Evolutionary conservation across 2,888 invertebrate species (phyloP).

Genomic region (Hartigia nigra): DNA sequence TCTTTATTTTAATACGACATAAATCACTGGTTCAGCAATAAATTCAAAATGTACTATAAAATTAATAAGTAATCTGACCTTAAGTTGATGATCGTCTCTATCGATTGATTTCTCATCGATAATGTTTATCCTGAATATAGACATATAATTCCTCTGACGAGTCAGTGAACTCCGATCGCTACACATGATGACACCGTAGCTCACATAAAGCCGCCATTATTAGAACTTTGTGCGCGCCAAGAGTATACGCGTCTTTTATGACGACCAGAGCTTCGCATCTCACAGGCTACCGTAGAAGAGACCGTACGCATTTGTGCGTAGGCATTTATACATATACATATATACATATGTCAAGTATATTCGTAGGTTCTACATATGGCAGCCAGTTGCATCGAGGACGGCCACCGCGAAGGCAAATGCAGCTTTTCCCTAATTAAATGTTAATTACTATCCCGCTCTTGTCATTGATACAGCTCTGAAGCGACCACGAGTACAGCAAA

Average conservation of each 20-base stretch:
- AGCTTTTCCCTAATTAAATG: conserved; percentile 49
- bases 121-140: neutral
- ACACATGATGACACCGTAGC: conserved; percentile 10
- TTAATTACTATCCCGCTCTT: conserved; percentile 30
- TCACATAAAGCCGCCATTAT: conserved; percentile 59
- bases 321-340: conserved; percentile 10
- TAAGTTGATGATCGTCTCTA: neutral
- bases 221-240: conserved; percentile 51
- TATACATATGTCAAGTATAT: conserved; percentile 21
- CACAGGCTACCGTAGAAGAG: conserved; percentile 2
- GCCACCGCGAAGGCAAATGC: conserved; percentile 39
- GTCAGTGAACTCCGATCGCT: conserved; percentile 14
- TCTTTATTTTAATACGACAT: neutral
- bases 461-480: neutral
- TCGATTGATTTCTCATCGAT: neutral
- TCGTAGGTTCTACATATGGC: conserved; percentile 47
- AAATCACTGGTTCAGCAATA: neutral
- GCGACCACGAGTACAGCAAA: neutral
- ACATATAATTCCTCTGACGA: neutral
- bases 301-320: conserved; percentile 8
- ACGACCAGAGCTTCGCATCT: neutral
- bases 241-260: conserved; percentile 22
- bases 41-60: neutral
- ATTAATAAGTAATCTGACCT: neutral
- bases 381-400: conserved; percentile 51